These are phyloP conservation scores for Oedothorax gibbosus DNA, from an alignment of 1,140 invertebrate species.

Conservation along the genomic window DNA sequence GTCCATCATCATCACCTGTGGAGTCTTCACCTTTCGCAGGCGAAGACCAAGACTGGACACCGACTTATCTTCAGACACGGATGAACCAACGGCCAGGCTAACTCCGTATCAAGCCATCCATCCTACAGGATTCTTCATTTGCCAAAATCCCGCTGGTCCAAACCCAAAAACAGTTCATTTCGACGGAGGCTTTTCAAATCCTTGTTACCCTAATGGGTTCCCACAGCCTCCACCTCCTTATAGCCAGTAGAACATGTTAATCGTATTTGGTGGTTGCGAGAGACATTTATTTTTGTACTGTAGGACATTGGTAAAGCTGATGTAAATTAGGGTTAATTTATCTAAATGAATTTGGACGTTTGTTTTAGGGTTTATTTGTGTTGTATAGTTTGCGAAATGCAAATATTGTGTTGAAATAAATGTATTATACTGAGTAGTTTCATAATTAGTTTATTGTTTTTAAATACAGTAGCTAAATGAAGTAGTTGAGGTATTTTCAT, in stretches of 20 bases:
- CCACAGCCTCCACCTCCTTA: conserved; percentile 33
- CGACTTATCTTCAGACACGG: background rate
- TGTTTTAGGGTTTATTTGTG: too few relatives aligned
- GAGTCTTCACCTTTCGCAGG: background rate
- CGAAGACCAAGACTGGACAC: background rate
- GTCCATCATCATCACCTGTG: background rate
- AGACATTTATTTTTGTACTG: too few relatives aligned
- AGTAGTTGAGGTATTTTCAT: too few relatives aligned
- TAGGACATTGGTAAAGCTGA: too few relatives aligned
- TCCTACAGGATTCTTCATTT: conserved; percentile 29
- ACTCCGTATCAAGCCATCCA: conserved; percentile 37
- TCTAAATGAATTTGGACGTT: too few relatives aligned
- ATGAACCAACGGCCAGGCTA: conserved; percentile 35
- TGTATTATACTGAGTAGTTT: too few relatives aligned
- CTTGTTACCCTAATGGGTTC: conserved; percentile 31
- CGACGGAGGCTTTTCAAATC: conserved; percentile 42
- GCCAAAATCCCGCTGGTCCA: conserved; percentile 43
- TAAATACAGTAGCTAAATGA: too few relatives aligned
- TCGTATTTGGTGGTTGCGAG: too few relatives aligned
- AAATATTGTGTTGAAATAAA: too few relatives aligned
- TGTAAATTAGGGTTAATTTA: too few relatives aligned
- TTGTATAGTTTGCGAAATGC: too few relatives aligned
- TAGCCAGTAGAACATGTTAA: conserved; percentile 12
- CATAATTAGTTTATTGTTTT: too few relatives aligned
- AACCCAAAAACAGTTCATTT: background rate